These are phyloP conservation scores for Siphonodentalium dalli DNA, from an alignment of 2,888 invertebrate species.

Conservation along the genomic window DNA sequence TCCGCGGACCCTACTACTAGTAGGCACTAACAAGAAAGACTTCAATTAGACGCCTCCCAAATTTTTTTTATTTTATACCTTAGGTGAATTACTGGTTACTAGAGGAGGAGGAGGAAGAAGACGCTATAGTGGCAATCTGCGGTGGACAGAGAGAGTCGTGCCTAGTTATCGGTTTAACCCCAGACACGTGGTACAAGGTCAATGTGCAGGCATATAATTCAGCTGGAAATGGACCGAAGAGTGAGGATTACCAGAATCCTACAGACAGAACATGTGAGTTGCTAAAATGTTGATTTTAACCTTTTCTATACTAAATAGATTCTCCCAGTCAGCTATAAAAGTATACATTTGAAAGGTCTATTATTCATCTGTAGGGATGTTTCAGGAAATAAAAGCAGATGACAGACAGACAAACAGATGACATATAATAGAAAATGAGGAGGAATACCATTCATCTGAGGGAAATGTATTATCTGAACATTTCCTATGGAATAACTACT, in stretches of 20 bases:
- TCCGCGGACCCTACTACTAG: too few species aligned
- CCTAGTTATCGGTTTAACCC: slow-evolving; percentile 88
- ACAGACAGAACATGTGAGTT: slow-evolving; percentile 61
- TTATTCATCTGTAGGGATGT: neutral
- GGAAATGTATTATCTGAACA: too few species aligned
- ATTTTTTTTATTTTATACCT: slow-evolving; percentile 30
- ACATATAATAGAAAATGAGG: too few species aligned
- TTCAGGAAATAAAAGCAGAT: neutral
- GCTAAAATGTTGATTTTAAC: too few species aligned
- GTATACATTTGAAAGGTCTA: too few species aligned
- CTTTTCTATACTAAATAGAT: too few species aligned
- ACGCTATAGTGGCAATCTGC: slow-evolving; percentile 69
- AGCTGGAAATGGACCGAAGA: slow-evolving; percentile 95
- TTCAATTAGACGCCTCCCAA: too few species aligned
- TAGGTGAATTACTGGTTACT: slow-evolving; percentile 88
- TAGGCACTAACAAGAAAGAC: too few species aligned
- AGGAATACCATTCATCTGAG: too few species aligned
- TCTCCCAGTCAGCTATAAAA: too few species aligned
- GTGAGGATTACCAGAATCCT: slow-evolving; percentile 78
- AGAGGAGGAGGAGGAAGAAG: slow-evolving; percentile 75
- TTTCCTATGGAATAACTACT: too few species aligned
- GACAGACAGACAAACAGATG: too few species aligned
- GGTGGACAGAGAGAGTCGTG: slow-evolving; percentile 85
- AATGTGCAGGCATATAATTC: slow-evolving; percentile 94
- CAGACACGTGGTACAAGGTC: slow-evolving; percentile 90